Evolutionary conservation across 2,888 invertebrate species (phyloP).

Genomic region (Nomada fabriciana): DNA sequence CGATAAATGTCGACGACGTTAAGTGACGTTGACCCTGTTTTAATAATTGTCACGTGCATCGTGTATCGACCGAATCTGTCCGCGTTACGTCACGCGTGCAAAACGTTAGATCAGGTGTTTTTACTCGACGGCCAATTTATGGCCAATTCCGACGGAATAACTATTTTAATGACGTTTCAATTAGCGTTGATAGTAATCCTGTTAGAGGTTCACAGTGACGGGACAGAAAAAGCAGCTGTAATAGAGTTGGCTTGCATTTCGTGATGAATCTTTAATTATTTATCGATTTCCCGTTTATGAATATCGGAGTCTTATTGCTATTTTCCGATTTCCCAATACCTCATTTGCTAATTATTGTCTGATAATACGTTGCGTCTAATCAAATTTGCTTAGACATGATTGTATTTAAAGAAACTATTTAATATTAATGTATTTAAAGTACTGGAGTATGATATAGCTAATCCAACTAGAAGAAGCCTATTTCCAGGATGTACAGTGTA

Average conservation of each 20-base stretch:
- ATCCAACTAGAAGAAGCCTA: not conserved
- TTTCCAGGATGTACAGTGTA: not conserved
- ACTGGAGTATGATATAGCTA: not conserved
- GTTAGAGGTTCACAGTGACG: not conserved
- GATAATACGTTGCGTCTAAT: not conserved
- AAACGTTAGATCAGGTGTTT: constrained; percentile 52
- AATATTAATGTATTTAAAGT: no score
- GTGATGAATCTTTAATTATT: not conserved
- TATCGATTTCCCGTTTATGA: not conserved
- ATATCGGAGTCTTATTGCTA: not conserved
- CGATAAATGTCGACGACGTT: constrained; percentile 71
- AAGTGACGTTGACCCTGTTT: constrained; percentile 72
- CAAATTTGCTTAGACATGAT: not conserved
- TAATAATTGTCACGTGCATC: constrained; percentile 70
- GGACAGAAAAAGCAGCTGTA: not conserved
- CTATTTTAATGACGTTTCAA: constrained; percentile 34
- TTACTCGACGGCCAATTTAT: constrained; percentile 26
- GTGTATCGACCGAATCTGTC: constrained; percentile 45
- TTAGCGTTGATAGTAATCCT: constrained; percentile 5
- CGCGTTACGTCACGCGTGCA: constrained; percentile 46
- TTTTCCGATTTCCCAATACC: not conserved
- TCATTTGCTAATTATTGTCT: not conserved
- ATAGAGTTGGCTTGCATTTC: not conserved
- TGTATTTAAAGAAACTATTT: not conserved
- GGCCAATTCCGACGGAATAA: constrained; percentile 26